Evolutionary conservation across 23 tunicate genomes (phyloP).

Genomic region (Ciona savignyi): DNA sequence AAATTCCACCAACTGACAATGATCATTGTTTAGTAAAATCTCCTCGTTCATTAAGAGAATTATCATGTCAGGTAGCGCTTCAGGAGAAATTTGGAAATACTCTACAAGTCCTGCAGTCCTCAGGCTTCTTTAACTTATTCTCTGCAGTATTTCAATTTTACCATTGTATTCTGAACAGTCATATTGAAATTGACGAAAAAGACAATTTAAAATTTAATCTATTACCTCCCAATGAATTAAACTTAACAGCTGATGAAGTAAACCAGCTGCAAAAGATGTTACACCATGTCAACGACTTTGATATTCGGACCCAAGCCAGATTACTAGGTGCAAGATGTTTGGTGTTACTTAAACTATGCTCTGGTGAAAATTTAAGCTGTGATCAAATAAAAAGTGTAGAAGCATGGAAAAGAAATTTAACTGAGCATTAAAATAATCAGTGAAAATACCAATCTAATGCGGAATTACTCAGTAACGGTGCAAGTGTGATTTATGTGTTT

Average conservation of each 20-base stretch:
- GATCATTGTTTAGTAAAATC: neutral
- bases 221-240: too few species aligned
- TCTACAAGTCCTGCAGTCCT: neutral
- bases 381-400: neutral
- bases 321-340: neutral
- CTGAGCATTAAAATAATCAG: neutral
- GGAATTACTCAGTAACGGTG: too few species aligned
- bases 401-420: neutral
- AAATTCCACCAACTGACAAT: neutral
- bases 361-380: neutral
- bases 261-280: neutral
- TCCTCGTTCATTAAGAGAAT: neutral
- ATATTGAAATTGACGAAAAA: neutral
- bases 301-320: neutral
- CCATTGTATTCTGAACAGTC: neutral
- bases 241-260: neutral
- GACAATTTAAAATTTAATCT: neutral
- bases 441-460: neutral
- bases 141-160: neutral
- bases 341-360: neutral
- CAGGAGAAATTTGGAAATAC: neutral
- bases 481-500: too few species aligned
- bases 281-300: neutral
- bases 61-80: neutral
- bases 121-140: neutral